Base-by-base conservation (phyloP, 2,113 vertebrate genomes). In the Oostethus manadensis region DNA sequence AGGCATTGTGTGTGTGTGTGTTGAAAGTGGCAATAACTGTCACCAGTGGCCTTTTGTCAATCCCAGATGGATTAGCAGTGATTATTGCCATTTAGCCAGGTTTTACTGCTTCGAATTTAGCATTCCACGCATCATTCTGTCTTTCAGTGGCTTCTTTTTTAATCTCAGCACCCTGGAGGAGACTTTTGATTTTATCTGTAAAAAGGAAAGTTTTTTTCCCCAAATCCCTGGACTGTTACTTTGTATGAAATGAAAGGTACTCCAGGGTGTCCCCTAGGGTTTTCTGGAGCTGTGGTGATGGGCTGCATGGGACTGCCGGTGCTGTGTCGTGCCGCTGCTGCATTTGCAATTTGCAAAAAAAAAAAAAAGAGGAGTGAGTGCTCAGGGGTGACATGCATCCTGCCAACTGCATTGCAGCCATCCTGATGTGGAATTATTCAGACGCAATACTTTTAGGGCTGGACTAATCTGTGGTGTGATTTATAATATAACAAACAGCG, bases 51-150 rank as follows among this genome's bases (percentile, higher is more conserved):
- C 64, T 71, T 83, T 75, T 82, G 73, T 82, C 66, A 58, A 21
- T 69, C 60, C 66, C 47, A 43, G 58, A 63, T 72, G 66, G 70
- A 80, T 85, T 77, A 70, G 60, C 65, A 55, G 11, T 87, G 85
- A 87, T 88, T 87, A 84, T 70, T 71, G 64, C 76, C 64, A 71
- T 84, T 85, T 82, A 83, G 73, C 38, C 67, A 70, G 81, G 72
- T 79, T 71, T 77, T 79, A 80, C 79, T 72, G 75, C 58, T 51
- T 72, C 20, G 51, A 60, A 77, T 60, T 82, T 86, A 70, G 60
- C 84, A 84, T 84, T 83, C 81, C 38, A 63, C 44, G 73, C 75
- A 73, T 68, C 54, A 62, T 23, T 14, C 76, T 61, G 49, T 65
- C 57, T 61, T 68, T 46, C 67, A 69, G 44, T 51, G 51, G 66